Percentiles rank a stretch among this genome's conserved stretches.
These are phyloP conservation scores for Scolopax rusticola DNA, from an alignment of 2,797 vertebrate genomes.

Conservation along the genomic window DNA sequence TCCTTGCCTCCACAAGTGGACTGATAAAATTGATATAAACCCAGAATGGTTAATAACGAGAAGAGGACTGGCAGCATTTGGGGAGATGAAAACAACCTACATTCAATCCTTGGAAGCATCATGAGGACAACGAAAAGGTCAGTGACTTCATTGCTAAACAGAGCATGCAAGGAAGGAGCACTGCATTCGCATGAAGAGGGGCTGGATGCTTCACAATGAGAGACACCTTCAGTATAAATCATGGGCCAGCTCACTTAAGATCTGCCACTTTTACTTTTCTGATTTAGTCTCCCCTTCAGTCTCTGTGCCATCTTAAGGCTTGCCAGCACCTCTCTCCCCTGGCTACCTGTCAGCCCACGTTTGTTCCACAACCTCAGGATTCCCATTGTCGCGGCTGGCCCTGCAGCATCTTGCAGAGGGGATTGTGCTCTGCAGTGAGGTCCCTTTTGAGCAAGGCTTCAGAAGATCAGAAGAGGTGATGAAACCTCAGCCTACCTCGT, in stretches of 20 bases:
- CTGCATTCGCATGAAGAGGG: background rate
- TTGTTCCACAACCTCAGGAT: background rate
- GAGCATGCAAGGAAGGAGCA: slow-evolving; percentile 9
- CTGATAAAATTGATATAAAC: background rate
- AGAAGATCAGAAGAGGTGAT: background rate
- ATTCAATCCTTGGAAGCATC: background rate
- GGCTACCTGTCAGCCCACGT: background rate
- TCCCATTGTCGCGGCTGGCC: background rate
- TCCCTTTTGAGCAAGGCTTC: background rate
- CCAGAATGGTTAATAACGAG: background rate
- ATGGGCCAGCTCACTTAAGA: background rate
- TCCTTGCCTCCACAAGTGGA: background rate
- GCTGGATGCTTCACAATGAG: background rate
- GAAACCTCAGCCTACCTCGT: background rate
- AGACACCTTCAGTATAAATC: background rate
- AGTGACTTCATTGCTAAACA: slow-evolving; percentile 56
- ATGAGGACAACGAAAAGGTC: slow-evolving; percentile 26
- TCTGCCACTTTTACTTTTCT: background rate
- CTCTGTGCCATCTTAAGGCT: background rate
- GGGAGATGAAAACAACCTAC: background rate
- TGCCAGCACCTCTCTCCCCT: background rate
- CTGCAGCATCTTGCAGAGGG: background rate
- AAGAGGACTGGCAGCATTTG: background rate
- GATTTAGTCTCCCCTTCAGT: background rate
- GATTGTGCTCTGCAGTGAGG: background rate